Conservation (phyloP, 2,797 vertebrate species). For the Eospalax fontanierii region DNA sequence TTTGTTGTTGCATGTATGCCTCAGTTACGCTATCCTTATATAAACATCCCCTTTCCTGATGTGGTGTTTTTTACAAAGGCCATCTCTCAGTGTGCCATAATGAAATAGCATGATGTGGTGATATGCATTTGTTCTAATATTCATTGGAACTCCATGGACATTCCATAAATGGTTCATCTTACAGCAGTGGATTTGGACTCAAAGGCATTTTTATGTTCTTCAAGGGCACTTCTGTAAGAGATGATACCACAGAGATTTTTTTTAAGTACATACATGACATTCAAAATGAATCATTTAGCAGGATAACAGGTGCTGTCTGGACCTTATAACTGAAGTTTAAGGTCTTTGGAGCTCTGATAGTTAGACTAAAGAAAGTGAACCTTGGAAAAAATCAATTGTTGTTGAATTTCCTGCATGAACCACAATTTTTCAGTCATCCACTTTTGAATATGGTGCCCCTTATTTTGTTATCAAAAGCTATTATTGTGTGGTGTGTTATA, state of each 20-base stretch:
- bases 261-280: conserved; percentile 4
- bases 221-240: conserved; percentile 13
- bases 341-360: conserved; percentile 13
- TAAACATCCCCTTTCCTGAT: conserved; percentile 33
- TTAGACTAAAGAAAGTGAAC: neutral
- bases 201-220: conserved; percentile 10
- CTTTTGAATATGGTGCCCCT: neutral
- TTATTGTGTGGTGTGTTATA: neutral
- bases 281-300: conserved; percentile 50
- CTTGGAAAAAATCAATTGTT: conserved; percentile 44
- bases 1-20: neutral
- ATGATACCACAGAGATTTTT: neutral
- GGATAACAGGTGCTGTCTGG: neutral
- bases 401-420: neutral
- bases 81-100: conserved; percentile 12
- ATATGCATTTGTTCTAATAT: neutral
- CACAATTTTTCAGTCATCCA: conserved; percentile 46
- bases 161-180: conserved; percentile 20
- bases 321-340: conserved; percentile 3
- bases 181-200: conserved; percentile 17
- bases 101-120: conserved; percentile 13
- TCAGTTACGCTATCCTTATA: neutral
- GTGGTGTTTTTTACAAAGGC: conserved; percentile 23
- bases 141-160: conserved; percentile 11
- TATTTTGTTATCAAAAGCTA: conserved; percentile 31